phyloP scores from a whole-genome alignment of 2,888 invertebrate genomes.

The Drosophila meridiana region DNA sequence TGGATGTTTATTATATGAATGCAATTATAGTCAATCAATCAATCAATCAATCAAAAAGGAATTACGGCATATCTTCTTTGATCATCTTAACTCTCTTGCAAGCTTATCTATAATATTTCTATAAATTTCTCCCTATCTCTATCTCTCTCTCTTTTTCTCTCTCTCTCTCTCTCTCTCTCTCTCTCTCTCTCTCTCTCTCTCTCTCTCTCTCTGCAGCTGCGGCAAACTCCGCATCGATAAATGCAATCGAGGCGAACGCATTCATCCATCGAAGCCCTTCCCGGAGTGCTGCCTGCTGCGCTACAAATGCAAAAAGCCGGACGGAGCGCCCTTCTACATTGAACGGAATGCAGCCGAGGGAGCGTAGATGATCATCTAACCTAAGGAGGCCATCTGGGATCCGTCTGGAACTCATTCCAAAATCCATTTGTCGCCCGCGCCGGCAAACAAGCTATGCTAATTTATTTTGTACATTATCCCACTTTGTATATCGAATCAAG shows the following conservation, averaged over 20 bases:
- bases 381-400: neutral
- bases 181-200: neutral
- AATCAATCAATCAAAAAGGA: too few relatives aligned
- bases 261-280: conserved; percentile 75
- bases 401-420: conserved; percentile 1
- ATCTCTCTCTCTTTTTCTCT: neutral
- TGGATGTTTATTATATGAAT: neutral
- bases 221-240: conserved; percentile 79
- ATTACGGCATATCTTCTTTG: too few relatives aligned
- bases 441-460: conserved; percentile 43
- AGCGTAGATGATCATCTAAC: conserved; percentile 22
- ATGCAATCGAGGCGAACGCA: conserved; percentile 83
- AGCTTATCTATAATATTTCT: neutral
- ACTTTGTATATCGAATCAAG: conserved; percentile 44
- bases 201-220: conserved; percentile 61
- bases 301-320: conserved; percentile 81
- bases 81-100: neutral
- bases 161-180: neutral
- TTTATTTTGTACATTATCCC: conserved; percentile 56
- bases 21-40: too few relatives aligned
- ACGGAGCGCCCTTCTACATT: conserved; percentile 77
- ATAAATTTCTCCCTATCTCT: neutral
- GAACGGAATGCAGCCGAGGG: conserved; percentile 66
- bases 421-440: conserved; percentile 2
- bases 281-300: conserved; percentile 82